phyloP scores from a whole-genome alignment of 2,888 invertebrate species.

The Artemia sp. region DNA sequence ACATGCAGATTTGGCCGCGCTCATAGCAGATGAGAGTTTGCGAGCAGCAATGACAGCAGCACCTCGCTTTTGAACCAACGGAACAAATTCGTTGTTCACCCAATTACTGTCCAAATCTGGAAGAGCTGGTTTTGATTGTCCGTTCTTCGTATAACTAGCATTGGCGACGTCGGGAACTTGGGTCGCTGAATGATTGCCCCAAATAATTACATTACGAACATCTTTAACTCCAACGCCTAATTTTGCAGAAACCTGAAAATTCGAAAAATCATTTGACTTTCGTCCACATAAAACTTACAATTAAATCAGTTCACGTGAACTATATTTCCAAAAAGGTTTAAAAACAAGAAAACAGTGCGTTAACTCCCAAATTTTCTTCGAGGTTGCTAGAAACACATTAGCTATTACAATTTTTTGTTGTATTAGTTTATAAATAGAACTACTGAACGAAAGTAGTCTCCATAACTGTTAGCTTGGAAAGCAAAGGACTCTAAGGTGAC shows the following conservation, averaged over 20 bases:
- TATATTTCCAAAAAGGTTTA: too few relatives aligned
- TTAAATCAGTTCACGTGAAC: neutral
- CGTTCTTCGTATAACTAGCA: slow-evolving; percentile 44
- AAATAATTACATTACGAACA: slow-evolving; percentile 82
- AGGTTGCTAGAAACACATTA: neutral
- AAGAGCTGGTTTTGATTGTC: slow-evolving; percentile 43
- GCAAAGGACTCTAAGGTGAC: too few relatives aligned
- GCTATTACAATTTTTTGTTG: too few relatives aligned
- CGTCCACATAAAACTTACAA: neutral
- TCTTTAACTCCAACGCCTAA: slow-evolving; percentile 40
- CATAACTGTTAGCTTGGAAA: too few relatives aligned
- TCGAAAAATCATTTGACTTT: neutral
- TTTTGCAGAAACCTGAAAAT: slow-evolving; percentile 23
- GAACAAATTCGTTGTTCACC: slow-evolving; percentile 62
- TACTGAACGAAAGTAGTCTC: too few relatives aligned
- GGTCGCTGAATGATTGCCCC: slow-evolving; percentile 99
- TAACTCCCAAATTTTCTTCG: neutral
- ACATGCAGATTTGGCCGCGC: slow-evolving; percentile 93
- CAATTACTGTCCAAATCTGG: slow-evolving; percentile 64
- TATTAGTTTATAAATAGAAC: too few relatives aligned
- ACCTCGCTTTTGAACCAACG: slow-evolving; percentile 82
- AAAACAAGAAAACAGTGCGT: too few relatives aligned
- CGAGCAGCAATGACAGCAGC: slow-evolving; percentile 92
- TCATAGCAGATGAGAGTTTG: slow-evolving; percentile 96
- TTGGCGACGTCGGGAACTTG: slow-evolving; percentile 86